These are phyloP conservation scores for Myopa testacea DNA, from an alignment of 2,888 invertebrate genomes.

Conservation along the genomic window DNA sequence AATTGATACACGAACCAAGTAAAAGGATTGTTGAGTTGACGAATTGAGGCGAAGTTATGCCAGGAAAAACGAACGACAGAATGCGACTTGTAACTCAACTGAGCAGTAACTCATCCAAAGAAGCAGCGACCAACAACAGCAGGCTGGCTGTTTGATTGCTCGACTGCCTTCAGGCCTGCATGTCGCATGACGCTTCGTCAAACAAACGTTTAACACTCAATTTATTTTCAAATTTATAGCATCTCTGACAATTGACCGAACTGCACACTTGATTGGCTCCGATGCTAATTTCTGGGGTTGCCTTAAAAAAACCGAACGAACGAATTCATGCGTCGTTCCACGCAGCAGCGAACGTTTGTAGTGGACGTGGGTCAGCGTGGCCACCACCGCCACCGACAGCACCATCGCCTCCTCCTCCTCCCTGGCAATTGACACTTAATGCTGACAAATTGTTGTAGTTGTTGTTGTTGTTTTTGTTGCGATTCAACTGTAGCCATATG, in stretches of 20 bases:
- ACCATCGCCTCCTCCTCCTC: background rate
- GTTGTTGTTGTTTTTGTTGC: conserved; percentile 1
- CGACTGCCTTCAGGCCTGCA: background rate
- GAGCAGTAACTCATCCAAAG: background rate
- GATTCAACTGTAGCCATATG: conserved; percentile 19
- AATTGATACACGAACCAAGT: too few relatives aligned
- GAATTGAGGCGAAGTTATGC: background rate
- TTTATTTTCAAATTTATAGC: conserved; percentile 60
- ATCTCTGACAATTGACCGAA: conserved; percentile 26
- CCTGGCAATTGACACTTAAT: conserved; percentile 50
- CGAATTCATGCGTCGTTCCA: background rate
- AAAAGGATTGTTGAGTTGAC: too few relatives aligned
- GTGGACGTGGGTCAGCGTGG: background rate
- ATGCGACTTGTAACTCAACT: background rate
- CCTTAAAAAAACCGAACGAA: background rate
- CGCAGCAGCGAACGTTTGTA: background rate
- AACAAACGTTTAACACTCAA: conserved; percentile 57
- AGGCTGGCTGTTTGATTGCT: background rate
- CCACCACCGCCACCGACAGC: background rate
- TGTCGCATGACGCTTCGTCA: conserved; percentile 22
- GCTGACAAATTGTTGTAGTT: conserved; percentile 51
- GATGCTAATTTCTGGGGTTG: conserved; percentile 37
- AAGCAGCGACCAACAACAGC: conserved; percentile 1
- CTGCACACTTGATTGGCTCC: conserved; percentile 39
- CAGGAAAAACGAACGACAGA: background rate